Conservation (phyloP, 2,797 vertebrate genomes). For the Benthosema pterotum region DNA sequence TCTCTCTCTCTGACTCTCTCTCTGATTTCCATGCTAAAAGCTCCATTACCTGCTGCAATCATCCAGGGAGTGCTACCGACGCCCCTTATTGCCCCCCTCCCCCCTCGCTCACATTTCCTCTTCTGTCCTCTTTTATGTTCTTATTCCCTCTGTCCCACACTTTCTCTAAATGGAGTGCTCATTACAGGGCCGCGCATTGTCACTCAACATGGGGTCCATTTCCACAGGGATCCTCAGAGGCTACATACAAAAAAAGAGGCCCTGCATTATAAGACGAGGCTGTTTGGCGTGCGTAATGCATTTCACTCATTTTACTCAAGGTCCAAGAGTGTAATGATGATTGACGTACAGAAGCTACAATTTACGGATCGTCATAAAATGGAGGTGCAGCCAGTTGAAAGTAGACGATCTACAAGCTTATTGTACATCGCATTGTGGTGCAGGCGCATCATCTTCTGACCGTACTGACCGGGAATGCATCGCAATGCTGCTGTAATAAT, state of each 20-base stretch:
- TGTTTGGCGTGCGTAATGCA: no score
- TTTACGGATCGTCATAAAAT: no score
- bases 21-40: slow-evolving; percentile 73
- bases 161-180: slow-evolving; percentile 31
- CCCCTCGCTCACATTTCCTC: slow-evolving; percentile 18
- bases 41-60: slow-evolving; percentile 55
- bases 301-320: no score
- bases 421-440: no score
- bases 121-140: slow-evolving; percentile 9
- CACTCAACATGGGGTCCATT: slow-evolving; percentile 29
- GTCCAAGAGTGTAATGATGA: no score
- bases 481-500: no score
- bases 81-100: slow-evolving; percentile 11
- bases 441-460: no score
- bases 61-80: slow-evolving; percentile 42
- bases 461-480: no score
- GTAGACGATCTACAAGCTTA: no score
- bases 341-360: no score
- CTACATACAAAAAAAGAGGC: slow-evolving; percentile 5
- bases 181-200: slow-evolving; percentile 18
- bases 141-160: slow-evolving; percentile 13
- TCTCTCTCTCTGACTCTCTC: slow-evolving; percentile 17
- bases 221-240: slow-evolving; percentile 22
- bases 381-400: no score
- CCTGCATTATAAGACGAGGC: no score